Evolutionary conservation across 2,888 invertebrate species (phyloP), one percentile per base, ranked within the genome.

Genomic region (Mystacides longicornis): DNA sequence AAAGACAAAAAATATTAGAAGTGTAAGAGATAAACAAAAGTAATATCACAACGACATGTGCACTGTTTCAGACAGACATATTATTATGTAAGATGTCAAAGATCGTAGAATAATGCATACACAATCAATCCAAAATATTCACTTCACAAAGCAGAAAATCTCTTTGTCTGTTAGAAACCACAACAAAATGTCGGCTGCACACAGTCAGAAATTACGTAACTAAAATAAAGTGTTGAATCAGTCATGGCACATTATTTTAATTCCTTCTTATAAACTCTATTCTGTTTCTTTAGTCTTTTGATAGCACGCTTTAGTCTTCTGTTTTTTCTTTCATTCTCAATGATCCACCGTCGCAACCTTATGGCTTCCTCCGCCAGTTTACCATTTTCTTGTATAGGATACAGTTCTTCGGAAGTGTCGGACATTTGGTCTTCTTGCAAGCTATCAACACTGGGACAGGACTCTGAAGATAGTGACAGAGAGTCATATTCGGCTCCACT

Each of bases 241-340:
- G 16, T 16, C 37, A 37, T 37, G 37, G 7, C 37, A 37, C 37
- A 37, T 45, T 21, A 45, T 19, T 45, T 37, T n/a, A 57, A 51
- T 50, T 54, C 54, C 20, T 52, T 55, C 42, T 52, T 58, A 45
- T 52, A 55, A 18, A 33, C 33, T 23, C 20, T 23, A 37, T 58
- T 58, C 46, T 52, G 52, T 18, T 54, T 45, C 20, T 49, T 48
- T 18, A 58, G 55, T 9, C 49, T 33, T 2, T 57, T 51, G 14
- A 57, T 51, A 46, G 55, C 52, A n/a, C 58, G 14, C 49, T 51
- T 51, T 45, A 58, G 52, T 2, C 58, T 51, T 7, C 33, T 43
- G 51, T 58, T 58, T 27, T 48, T 42, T 14, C 52, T 42, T 46
- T 56, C 48, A 47, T 47, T 48, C 37, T 55, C 55, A 22, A 58